Evolutionary conservation across 2,888 invertebrate species (phyloP), one percentile per base, ranked within the genome.

Genomic region (Blastobasis adustella): DNA sequence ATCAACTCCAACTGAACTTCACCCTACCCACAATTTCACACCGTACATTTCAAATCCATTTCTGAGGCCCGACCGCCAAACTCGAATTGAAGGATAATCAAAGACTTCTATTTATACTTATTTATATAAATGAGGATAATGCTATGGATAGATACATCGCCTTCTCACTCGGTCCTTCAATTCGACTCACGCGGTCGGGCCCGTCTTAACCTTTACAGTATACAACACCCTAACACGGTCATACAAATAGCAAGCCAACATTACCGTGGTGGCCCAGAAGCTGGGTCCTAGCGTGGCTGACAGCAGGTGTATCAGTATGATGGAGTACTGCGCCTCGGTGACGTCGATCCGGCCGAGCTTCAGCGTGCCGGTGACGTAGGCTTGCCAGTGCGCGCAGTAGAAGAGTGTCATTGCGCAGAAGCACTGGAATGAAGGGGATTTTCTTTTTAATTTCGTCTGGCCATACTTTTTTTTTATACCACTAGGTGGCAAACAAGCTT

Each of bases 341-440:
- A 99, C 99, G 90, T 99, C 99, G 63, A 99, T 90, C 80, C 92
- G 93, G 49, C 97, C 97, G 88, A 98, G 96, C 65, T 93, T 91
- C 63, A 97, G 89, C 37, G 96, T 96, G 47, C 97, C 99, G 57
- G 99, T 98, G 44, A 99, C 98, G 83, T 99, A 99, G 0, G 99
- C 98, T 79, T 99, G 98, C 99, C 99, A 99, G 84, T 99, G 99
- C 23, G 99, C 99, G 82, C 96, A 96, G 86, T 99, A 99, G 89
- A 99, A 99, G 59, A 99, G 88, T 40, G 96, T 94, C 90, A 98
- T 95, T 38, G 98, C 97, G 82, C 96, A 94, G 79, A 98, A 96
- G 79, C 97, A 96, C 91, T 98, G 92, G 41, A 90, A 90, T 54
- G 46, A 3, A 23, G 23, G 23, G 3, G 23, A 23, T 23, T 23